Conservation (phyloP, 2,113 vertebrate genomes). For the Potamarius usumacintae region DNA sequence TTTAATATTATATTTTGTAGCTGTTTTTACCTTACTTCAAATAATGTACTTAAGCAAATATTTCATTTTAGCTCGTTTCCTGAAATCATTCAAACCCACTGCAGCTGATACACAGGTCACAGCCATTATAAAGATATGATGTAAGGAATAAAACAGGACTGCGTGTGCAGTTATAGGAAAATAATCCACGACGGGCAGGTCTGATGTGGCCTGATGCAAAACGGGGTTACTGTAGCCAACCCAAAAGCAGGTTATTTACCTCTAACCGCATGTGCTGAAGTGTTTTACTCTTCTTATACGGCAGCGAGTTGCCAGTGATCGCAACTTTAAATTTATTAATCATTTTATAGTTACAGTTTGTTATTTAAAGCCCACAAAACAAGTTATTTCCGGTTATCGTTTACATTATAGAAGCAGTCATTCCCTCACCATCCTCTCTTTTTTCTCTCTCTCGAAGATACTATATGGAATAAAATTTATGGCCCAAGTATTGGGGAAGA, state of each 20-base stretch:
- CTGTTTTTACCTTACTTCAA: not conserved
- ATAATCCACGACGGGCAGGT: not conserved
- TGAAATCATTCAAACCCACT: not conserved
- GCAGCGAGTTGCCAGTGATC: not conserved
- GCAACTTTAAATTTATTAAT: not conserved
- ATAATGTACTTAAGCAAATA: not conserved
- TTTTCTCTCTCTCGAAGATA: not conserved
- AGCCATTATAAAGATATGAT: not conserved
- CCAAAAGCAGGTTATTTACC: not conserved
- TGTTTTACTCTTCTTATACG: not conserved
- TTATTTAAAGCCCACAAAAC: not conserved
- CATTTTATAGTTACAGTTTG: not conserved
- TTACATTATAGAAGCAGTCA: not conserved
- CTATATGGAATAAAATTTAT: not conserved
- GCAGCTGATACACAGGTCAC: not conserved
- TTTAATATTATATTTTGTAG: not conserved
- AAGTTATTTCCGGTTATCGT: not conserved
- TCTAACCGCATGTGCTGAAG: not conserved
- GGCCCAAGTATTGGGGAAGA: too few relatives aligned
- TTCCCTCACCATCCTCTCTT: not conserved
- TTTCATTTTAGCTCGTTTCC: not conserved
- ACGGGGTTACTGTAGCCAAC: not conserved
- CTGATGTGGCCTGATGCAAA: not conserved
- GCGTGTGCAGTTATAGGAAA: not conserved
- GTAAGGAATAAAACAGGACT: not conserved